Conservation (phyloP, 2,113 vertebrate genomes). For the Nothobranchius furzeri region DNA sequence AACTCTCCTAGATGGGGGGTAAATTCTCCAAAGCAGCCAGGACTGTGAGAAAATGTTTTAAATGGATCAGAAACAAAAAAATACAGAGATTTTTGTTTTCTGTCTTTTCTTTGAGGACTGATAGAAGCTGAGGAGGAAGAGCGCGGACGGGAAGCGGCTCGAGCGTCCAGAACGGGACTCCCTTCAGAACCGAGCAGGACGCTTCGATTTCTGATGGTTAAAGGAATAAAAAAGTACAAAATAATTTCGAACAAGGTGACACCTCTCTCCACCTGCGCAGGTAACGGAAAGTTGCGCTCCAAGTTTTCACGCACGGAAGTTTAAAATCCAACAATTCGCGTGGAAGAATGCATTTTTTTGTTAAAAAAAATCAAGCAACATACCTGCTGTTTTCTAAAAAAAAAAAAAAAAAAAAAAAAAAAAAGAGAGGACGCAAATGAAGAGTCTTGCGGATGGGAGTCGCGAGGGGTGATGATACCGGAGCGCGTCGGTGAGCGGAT, state of each 20-base stretch:
- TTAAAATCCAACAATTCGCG: conserved; percentile 31
- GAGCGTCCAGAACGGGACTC: conserved; percentile 24
- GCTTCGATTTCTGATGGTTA: neutral
- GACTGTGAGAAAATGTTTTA: conserved; percentile 31
- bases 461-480: conserved; percentile 86
- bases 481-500: conserved; percentile 87
- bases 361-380: conserved; percentile 53
- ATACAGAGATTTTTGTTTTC: neutral
- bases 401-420: conserved; percentile 15
- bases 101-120: neutral
- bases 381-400: conserved; percentile 80
- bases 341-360: conserved; percentile 6
- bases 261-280: conserved; percentile 87
- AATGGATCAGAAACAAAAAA: conserved; percentile 60
- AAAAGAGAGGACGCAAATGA: conserved; percentile 49
- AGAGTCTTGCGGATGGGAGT: conserved; percentile 85
- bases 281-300: conserved; percentile 76
- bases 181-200: conserved; percentile 12
- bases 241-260: conserved; percentile 8
- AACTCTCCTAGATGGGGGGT: conserved; percentile 8
- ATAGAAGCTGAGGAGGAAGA: conserved; percentile 2
- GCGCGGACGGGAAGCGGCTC: neutral
- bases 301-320: conserved; percentile 46
- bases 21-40: conserved; percentile 37
- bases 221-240: neutral